phyloP scores from a whole-genome alignment of 2,888 invertebrate species.

The Panopea generosa region DNA sequence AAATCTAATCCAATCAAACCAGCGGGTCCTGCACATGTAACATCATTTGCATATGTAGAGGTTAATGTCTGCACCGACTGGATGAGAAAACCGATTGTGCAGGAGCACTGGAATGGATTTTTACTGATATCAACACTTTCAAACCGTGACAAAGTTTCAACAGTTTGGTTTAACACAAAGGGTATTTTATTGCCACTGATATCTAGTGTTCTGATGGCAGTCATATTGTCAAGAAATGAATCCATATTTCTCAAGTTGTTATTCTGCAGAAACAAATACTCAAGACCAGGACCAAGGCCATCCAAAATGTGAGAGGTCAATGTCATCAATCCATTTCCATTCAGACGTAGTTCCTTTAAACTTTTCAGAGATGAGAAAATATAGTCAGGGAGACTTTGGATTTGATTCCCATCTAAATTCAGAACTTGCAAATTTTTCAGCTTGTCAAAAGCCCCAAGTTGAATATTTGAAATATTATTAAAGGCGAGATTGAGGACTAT shows the following conservation, averaged over 20 bases:
- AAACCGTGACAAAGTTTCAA: conserved; percentile 41
- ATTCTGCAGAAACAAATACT: conserved; percentile 52
- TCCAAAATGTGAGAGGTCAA: conserved; percentile 47
- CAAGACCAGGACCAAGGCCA: conserved; percentile 41
- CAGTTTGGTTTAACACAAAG: conserved; percentile 45
- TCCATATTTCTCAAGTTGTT: conserved; percentile 55
- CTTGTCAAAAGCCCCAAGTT: conserved; percentile 29
- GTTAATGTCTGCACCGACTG: conserved; percentile 33
- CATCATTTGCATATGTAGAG: conserved; percentile 32
- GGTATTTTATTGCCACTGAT: conserved; percentile 55
- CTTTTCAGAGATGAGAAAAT: conserved; percentile 56
- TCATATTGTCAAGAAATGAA: conserved; percentile 44
- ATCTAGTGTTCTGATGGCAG: conserved; percentile 38
- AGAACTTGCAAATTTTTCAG: conserved; percentile 30
- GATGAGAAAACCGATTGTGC: conserved; percentile 65
- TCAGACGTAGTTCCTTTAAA: conserved; percentile 67
- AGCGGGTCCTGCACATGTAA: conserved; percentile 66
- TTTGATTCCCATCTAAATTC: conserved; percentile 38
- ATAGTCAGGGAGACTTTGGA: conserved; percentile 55
- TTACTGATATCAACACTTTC: conserved; percentile 53
- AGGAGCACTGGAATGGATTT: conserved; percentile 81
- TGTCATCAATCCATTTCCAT: conserved; percentile 59
- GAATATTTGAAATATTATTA: conserved; percentile 41
- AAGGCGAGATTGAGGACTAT: conserved; percentile 27
- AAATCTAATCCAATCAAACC: conserved; percentile 49